A percentile compares a stretch with the other conserved stretches of the same genome.
Conservation (phyloP, 2,797 vertebrate genomes). For the Telmatherina bonti region DNA sequence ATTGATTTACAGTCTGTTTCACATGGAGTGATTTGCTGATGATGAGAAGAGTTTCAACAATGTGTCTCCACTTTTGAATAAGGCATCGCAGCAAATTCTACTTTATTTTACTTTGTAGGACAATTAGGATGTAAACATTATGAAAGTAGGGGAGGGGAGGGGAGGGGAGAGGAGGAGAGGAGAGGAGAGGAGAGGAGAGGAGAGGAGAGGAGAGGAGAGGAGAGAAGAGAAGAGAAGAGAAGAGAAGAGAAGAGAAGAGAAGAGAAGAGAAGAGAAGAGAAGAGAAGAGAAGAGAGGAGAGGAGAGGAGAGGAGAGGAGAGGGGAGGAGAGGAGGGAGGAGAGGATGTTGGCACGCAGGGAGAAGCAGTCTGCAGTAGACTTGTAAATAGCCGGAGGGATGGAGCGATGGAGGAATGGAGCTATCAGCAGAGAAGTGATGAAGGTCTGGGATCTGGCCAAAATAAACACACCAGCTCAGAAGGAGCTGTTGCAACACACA, state of each 20-base stretch:
- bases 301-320: not conserved
- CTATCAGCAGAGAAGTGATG: conserved; percentile 85
- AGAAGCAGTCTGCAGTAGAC: conserved; percentile 71
- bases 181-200: no score
- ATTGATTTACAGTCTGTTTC: not conserved
- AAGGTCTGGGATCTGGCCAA: conserved; percentile 83
- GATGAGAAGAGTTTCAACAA: not conserved
- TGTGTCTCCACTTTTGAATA: not conserved
- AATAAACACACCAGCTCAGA: conserved; percentile 80
- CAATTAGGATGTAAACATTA: conserved; percentile 19
- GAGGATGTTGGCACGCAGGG: conserved; percentile 80
- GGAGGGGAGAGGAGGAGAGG: no score
- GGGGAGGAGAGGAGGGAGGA: conserved; percentile 39
- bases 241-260: no score
- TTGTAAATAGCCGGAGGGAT: conserved; percentile 83
- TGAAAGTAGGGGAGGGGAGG: no score
- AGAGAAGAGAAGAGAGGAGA: no score
- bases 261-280: no score
- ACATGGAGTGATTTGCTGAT: not conserved
- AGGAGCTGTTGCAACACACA: conserved; percentile 64
- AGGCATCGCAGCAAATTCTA: not conserved
- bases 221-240: no score
- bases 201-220: no score
- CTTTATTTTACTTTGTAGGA: not conserved
- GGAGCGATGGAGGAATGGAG: conserved; percentile 77